These are phyloP conservation scores for Panagrolaimus sp. DNA, from an alignment of 1,140 invertebrate species.

Conservation along the genomic window DNA sequence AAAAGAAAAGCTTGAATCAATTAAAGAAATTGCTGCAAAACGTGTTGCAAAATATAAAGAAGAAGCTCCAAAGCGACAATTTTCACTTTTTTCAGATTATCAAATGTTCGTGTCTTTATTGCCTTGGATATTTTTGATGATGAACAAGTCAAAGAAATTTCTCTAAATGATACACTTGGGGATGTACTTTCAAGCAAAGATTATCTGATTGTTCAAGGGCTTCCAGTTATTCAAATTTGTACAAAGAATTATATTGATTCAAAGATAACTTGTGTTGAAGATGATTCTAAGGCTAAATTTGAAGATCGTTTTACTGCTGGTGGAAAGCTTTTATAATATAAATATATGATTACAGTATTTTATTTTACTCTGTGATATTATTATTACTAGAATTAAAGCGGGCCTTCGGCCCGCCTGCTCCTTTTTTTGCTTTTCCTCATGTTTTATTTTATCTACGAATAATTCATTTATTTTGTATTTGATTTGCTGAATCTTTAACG, in stretches of 20 bases:
- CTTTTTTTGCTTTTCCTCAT: too few species aligned
- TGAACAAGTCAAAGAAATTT: constrained; percentile 22
- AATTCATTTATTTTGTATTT: too few species aligned
- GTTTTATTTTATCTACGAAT: too few species aligned
- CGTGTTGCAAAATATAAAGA: neutral
- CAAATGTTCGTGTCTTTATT: constrained; percentile 44
- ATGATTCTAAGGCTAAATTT: neutral
- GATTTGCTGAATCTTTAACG: too few species aligned
- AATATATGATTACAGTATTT: too few species aligned
- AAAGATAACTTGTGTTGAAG: neutral
- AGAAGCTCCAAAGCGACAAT: neutral
- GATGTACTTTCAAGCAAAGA: constrained; percentile 28
- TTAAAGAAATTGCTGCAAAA: neutral
- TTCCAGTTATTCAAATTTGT: constrained; percentile 43
- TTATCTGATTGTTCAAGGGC: constrained; percentile 32
- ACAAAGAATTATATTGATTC: neutral
- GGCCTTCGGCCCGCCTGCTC: too few species aligned
- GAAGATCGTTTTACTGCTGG: too few species aligned
- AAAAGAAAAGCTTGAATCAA: neutral
- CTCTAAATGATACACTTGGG: constrained; percentile 12
- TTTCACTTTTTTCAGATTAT: constrained; percentile 26
- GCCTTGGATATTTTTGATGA: constrained; percentile 37
- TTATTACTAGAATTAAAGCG: too few species aligned
- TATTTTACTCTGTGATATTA: too few species aligned
- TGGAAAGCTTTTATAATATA: too few species aligned